Evolutionary conservation across 92 coral and sea anemone genomes (phyloP).

Genomic region (Bergia sp.): DNA sequence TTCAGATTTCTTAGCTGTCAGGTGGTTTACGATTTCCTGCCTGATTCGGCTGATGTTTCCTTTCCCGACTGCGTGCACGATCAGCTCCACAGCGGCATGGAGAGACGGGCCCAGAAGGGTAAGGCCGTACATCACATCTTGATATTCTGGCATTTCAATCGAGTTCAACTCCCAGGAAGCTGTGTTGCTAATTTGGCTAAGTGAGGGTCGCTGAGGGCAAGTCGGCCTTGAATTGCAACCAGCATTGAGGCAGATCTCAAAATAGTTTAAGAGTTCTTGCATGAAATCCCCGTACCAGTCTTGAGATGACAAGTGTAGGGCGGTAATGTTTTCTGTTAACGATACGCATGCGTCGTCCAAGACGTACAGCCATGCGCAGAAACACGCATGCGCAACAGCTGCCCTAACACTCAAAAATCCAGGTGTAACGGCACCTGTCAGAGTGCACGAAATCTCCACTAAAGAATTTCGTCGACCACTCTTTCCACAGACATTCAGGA

Average conservation of each 20-base stretch:
- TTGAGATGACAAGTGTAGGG: background rate
- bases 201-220: no score
- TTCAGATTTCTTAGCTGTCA: no score
- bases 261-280: slow-evolving; percentile 18
- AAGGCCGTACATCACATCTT: no score
- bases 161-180: no score
- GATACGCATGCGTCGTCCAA: background rate
- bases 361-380: background rate
- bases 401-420: background rate
- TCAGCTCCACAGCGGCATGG: no score
- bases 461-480: slow-evolving; percentile 1
- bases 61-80: no score
- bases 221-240: no score
- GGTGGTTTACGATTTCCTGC: no score
- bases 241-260: background rate
- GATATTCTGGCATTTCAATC: no score
- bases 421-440: slow-evolving; percentile 3
- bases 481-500: background rate
- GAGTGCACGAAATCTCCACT: slow-evolving; percentile 4
- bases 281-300: slow-evolving; percentile 6
- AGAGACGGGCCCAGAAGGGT: no score
- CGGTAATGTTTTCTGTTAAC: background rate
- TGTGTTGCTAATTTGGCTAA: no score
- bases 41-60: no score
- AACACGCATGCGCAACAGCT: background rate